Evolutionary conservation across 1,140 invertebrate species (phyloP), one percentile per base, ranked within the genome.

Genomic region (Temnothorax curvispinosus): DNA sequence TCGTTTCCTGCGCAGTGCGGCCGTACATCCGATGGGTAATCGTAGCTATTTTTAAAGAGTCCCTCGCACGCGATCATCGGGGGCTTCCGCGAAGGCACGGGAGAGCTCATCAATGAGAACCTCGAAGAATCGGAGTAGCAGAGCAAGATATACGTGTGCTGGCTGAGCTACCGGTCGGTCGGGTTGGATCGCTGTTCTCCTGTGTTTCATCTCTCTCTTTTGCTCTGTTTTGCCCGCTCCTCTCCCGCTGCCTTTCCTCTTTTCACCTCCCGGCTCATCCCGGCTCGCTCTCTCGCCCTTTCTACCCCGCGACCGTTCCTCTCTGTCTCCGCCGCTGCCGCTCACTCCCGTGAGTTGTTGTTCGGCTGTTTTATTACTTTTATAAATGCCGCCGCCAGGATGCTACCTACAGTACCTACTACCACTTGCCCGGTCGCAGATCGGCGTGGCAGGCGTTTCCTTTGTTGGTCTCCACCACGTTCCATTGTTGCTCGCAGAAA

Each of bases 301-400:
- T 85, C 71, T 65, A 27, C 64, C 58, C 71, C 78, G n/a, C 41
- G 64, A 76, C 69, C 62, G 54, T 85, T 13, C 44, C 86, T 87
- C 76, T 85, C 85, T 76, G 32, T 69, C 78, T 84, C 76, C 64
- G 54, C 27, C 62, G n/a, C 56, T 38, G 75, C 85, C 85, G 58
- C 91, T 90, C 90, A 71, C 90, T 91, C 88, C 87, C 56, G 60
- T 82, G 88, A 93, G 88, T 92, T 88, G 91, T 92, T 93, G 87
- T 92, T 91, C 89, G 87, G 93, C 93, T 92, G 93, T 94, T 94
- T 93, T 94, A 94, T 93, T 94, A 93, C 91, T 93, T 92, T 94
- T 91, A 92, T 93, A 91, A 93, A 94, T 75, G 89, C 88, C 91
- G 92, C 87, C 91, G 90, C 89, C 88, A 82, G 21, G 87, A 85